These are phyloP conservation scores for Mormyrus hasselquistii DNA, from an alignment of 2,797 vertebrate genomes.

Conservation along the genomic window DNA sequence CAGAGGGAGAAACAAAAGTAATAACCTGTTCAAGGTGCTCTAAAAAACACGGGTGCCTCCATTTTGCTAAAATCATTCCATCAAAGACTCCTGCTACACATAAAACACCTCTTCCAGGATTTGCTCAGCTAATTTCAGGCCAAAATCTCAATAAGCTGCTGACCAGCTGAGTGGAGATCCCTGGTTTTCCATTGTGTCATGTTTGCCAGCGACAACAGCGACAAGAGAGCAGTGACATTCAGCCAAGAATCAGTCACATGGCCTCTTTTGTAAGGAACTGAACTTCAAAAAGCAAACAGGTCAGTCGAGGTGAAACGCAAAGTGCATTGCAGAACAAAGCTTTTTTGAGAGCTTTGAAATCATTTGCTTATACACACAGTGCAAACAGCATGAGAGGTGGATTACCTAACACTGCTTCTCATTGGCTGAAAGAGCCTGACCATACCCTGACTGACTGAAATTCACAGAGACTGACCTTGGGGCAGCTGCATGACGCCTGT, in stretches of 20 bases:
- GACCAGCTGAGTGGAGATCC: neutral
- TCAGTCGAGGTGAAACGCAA: neutral
- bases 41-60: neutral
- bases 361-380: neutral
- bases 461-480: slow-evolving; percentile 70
- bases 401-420: neutral
- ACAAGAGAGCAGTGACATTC: neutral
- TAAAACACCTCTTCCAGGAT: neutral
- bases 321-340: neutral
- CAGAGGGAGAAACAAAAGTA: neutral
- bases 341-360: neutral
- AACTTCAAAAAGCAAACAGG: neutral
- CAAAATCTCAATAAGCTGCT: neutral
- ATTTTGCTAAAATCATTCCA: neutral
- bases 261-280: neutral
- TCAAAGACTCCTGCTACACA: neutral
- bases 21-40: neutral
- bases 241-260: neutral
- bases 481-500: slow-evolving; percentile 95
- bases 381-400: neutral
- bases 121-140: neutral
- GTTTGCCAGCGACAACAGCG: neutral
- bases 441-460: neutral
- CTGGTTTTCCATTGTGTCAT: neutral
- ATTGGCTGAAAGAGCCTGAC: neutral